phyloP scores from a whole-genome alignment of 2,888 invertebrate genomes.

The Phortica okadai region DNA sequence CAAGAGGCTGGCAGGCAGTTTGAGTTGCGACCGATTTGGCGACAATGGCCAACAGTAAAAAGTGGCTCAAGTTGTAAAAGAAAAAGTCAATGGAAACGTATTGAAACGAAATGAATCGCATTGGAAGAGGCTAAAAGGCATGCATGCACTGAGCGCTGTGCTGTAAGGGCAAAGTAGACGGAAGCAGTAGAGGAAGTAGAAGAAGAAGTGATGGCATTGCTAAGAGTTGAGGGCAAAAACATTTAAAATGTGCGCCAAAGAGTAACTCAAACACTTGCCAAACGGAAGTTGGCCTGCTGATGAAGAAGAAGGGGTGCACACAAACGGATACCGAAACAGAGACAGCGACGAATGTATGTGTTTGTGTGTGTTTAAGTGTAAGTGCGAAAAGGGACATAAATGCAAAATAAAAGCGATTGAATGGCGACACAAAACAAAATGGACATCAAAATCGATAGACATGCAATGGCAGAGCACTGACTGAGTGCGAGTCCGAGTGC shows the following conservation, averaged over 20 bases:
- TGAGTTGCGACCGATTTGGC: not conserved
- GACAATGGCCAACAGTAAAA: conserved; percentile 23
- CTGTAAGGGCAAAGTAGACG: not conserved
- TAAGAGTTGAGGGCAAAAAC: conserved; percentile 49
- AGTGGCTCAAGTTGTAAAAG: conserved; percentile 9
- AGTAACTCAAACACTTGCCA: conserved; percentile 27
- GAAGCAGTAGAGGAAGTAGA: not conserved
- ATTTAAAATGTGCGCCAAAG: conserved; percentile 64
- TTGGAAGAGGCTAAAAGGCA: conserved; percentile 22
- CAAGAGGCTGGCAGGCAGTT: not conserved
- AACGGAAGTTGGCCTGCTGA: conserved; percentile 24
- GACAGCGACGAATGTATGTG: conserved; percentile 5
- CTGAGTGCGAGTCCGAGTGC: conserved; percentile 10
- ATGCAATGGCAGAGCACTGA: conserved; percentile 34
- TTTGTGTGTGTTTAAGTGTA: conserved; percentile 26
- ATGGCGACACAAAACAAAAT: conserved; percentile 61
- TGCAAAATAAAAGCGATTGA: conserved; percentile 67
- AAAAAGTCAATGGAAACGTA: conserved; percentile 12
- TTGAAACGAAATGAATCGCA: conserved; percentile 8
- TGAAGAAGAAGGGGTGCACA: not conserved
- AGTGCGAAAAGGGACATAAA: conserved; percentile 58
- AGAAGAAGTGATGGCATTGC: conserved; percentile 34
- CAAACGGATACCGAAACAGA: not conserved
- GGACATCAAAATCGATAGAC: conserved; percentile 65
- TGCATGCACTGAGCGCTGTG: conserved; percentile 11